These are phyloP conservation scores for Cheilosia soror DNA, from an alignment of 2,888 invertebrate species.

Conservation along the genomic window DNA sequence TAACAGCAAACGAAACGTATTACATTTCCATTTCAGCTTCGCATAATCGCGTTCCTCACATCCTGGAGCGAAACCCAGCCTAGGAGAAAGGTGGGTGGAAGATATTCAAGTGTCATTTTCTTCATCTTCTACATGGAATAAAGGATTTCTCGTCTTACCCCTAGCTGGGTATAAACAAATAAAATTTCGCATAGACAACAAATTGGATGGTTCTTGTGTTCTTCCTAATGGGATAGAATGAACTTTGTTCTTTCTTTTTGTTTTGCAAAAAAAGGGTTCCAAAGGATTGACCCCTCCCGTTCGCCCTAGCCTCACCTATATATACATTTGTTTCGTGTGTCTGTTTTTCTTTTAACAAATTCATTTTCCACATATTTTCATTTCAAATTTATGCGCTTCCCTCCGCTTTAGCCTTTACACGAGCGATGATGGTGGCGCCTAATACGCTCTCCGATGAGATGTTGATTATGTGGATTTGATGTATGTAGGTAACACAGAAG, in stretches of 20 bases:
- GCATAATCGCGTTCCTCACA: constrained; percentile 26
- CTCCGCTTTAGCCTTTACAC: constrained; percentile 33
- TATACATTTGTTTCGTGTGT: constrained; percentile 28
- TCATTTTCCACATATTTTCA: constrained; percentile 71
- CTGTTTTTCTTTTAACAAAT: constrained; percentile 66
- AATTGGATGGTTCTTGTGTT: constrained; percentile 45
- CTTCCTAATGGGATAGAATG: constrained; percentile 17
- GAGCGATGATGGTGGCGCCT: constrained; percentile 20
- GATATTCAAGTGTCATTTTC: constrained; percentile 38
- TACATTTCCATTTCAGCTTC: constrained; percentile 38
- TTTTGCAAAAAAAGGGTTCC: constrained; percentile 3
- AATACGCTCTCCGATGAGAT: constrained; percentile 12
- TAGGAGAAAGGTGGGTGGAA: background rate
- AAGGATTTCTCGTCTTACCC: constrained; percentile 30
- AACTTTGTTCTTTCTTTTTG: constrained; percentile 6
- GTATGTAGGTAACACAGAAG: constrained; percentile 18
- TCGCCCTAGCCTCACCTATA: constrained; percentile 5
- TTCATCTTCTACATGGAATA: constrained; percentile 16
- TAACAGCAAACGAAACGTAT: constrained; percentile 35
- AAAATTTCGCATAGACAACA: constrained; percentile 60
- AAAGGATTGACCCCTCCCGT: constrained; percentile 52
- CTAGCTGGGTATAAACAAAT: constrained; percentile 47
- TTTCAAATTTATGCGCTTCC: constrained; percentile 58
- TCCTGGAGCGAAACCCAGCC: background rate
- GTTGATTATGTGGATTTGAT: constrained; percentile 39